Percentiles rank a stretch among this genome's conserved stretches.
These are phyloP conservation scores for Tetragnatha versicolor DNA, from an alignment of 1,140 invertebrate genomes.

Conservation along the genomic window DNA sequence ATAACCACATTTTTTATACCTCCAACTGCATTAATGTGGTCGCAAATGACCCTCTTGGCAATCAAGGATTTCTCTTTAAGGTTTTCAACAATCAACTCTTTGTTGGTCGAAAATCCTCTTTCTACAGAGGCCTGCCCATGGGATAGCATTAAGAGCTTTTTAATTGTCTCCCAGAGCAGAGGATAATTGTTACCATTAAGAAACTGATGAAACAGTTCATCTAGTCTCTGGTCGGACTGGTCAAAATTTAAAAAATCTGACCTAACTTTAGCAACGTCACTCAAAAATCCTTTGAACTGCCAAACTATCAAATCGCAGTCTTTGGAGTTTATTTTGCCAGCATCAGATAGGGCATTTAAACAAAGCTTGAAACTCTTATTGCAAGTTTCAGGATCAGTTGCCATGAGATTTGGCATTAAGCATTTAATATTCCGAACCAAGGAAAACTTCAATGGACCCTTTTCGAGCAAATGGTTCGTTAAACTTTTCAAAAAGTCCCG, in stretches of 20 bases:
- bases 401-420: not conserved
- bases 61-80: no score
- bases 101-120: no score
- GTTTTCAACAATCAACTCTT: no score
- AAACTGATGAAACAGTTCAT: not conserved
- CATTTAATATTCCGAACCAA: not conserved
- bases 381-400: not conserved
- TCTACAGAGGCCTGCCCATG: no score
- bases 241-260: not conserved
- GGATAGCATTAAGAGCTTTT: no score
- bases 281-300: not conserved
- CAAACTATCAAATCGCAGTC: not conserved
- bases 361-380: not conserved
- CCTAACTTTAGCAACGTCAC: not conserved
- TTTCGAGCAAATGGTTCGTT: not conserved
- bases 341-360: not conserved
- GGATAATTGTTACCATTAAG: no score
- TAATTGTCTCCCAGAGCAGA: no score
- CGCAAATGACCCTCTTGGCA: no score
- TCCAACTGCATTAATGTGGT: not conserved
- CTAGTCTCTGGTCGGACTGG: not conserved
- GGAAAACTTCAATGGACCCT: not conserved
- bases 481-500: not conserved
- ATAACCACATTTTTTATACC: not conserved
- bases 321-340: not conserved